Evolutionary conservation across 2,888 invertebrate genomes (phyloP).

Genomic region (Heliconius ethilla): DNA sequence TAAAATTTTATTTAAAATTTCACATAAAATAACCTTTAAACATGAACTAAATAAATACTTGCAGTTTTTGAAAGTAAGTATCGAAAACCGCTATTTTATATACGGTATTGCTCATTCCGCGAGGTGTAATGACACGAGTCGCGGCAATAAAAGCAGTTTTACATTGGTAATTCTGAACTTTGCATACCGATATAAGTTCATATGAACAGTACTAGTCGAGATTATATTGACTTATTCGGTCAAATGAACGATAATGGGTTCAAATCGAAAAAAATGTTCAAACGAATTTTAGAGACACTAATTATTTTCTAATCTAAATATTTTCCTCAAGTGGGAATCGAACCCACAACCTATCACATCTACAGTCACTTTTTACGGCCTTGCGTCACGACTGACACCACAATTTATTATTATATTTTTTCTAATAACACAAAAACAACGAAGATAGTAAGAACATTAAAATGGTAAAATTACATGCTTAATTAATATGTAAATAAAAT

Average conservation of each 20-base stretch:
- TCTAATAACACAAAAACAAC: too few relatives aligned
- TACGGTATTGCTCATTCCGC: neutral
- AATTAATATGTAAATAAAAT: too few relatives aligned
- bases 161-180: slow-evolving; percentile 15
- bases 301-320: too few relatives aligned
- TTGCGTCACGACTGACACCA: too few relatives aligned
- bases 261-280: neutral
- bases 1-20: neutral
- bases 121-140: slow-evolving; percentile 1
- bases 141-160: neutral
- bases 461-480: too few relatives aligned
- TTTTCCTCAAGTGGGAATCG: too few relatives aligned
- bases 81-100: neutral
- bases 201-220: neutral
- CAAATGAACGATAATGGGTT: neutral
- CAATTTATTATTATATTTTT: too few relatives aligned
- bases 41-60: neutral
- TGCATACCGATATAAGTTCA: neutral
- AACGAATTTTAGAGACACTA: too few relatives aligned
- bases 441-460: too few relatives aligned
- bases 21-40: neutral
- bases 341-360: too few relatives aligned
- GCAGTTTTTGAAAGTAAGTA: neutral
- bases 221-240: too few relatives aligned
- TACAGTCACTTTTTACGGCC: too few relatives aligned